These are phyloP conservation scores for Ormyrus rosae DNA, from an alignment of 2,888 invertebrate species.

Conservation along the genomic window DNA sequence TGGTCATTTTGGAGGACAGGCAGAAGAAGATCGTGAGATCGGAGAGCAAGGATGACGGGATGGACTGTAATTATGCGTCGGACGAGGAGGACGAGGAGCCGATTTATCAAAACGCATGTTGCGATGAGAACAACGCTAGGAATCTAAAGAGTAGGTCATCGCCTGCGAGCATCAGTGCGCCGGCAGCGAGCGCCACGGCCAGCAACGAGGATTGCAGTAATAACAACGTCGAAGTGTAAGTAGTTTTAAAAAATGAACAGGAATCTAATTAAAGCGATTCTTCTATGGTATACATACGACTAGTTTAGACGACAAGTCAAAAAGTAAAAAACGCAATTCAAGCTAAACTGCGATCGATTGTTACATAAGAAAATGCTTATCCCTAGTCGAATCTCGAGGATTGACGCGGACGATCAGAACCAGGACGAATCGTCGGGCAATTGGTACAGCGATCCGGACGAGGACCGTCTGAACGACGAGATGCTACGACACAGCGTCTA, in stretches of 20 bases:
- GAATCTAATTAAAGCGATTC: background rate
- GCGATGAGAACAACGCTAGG: conserved; percentile 65
- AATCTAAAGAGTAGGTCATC: conserved; percentile 57
- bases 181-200: conserved; percentile 25
- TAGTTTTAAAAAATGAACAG: background rate
- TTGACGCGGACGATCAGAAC: conserved; percentile 64
- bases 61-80: conserved; percentile 72
- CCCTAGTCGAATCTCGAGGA: conserved; percentile 61
- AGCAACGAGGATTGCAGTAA: conserved; percentile 56
- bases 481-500: conserved; percentile 71
- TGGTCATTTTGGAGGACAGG: conserved; percentile 51
- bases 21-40: conserved; percentile 64
- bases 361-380: no score
- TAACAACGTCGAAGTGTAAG: conserved; percentile 57
- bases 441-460: conserved; percentile 90
- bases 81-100: conserved; percentile 71
- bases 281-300: background rate
- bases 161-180: background rate
- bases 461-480: conserved; percentile 81
- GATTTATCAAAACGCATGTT: conserved; percentile 69
- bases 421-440: conserved; percentile 81
- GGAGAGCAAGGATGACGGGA: conserved; percentile 72
- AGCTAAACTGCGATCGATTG: background rate
- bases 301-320: background rate
- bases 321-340: background rate